Percentiles rank a stretch among this genome's conserved stretches.
These are phyloP conservation scores for Podotricha telesiphe DNA, from an alignment of 2,888 invertebrate species.

Conservation along the genomic window DNA sequence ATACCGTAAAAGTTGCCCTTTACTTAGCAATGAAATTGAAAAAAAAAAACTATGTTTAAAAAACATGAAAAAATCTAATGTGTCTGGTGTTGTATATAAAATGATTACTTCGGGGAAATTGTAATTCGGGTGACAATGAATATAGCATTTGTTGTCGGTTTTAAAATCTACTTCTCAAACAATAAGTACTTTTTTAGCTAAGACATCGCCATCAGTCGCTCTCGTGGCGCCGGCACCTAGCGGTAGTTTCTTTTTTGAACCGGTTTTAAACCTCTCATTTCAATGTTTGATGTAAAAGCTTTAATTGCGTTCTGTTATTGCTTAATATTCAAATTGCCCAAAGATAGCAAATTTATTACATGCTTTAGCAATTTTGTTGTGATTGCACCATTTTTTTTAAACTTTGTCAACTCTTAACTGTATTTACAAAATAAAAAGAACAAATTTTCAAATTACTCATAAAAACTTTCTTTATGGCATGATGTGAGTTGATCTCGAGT, in stretches of 20 bases:
- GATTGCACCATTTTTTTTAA: background rate
- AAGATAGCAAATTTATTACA: background rate
- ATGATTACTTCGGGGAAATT: slow-evolving; percentile 17
- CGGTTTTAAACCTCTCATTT: slow-evolving; percentile 37
- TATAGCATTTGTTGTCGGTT: background rate
- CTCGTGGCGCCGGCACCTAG: slow-evolving; percentile 37
- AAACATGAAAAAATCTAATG: slow-evolving; percentile 7
- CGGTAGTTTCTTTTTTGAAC: slow-evolving; percentile 44
- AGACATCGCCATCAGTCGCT: slow-evolving; percentile 17
- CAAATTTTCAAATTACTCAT: slow-evolving; percentile 11
- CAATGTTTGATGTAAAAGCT: slow-evolving; percentile 21
- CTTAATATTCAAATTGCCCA: slow-evolving; percentile 22
- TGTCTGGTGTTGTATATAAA: slow-evolving; percentile 10
- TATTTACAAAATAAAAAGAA: slow-evolving; percentile 12
- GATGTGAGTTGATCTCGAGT: slow-evolving; percentile 38
- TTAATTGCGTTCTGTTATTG: slow-evolving; percentile 24
- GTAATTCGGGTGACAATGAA: slow-evolving; percentile 20
- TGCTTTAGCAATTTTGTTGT: background rate
- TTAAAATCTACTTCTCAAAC: slow-evolving; percentile 9
- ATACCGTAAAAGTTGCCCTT: background rate
- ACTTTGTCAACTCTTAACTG: slow-evolving; percentile 7
- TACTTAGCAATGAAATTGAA: background rate
- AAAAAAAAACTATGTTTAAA: background rate
- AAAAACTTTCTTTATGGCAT: slow-evolving; percentile 23
- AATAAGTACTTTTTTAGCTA: slow-evolving; percentile 21